Evolutionary conservation across 2,888 invertebrate species (phyloP).

Genomic region (Trissolcus japonicus): DNA sequence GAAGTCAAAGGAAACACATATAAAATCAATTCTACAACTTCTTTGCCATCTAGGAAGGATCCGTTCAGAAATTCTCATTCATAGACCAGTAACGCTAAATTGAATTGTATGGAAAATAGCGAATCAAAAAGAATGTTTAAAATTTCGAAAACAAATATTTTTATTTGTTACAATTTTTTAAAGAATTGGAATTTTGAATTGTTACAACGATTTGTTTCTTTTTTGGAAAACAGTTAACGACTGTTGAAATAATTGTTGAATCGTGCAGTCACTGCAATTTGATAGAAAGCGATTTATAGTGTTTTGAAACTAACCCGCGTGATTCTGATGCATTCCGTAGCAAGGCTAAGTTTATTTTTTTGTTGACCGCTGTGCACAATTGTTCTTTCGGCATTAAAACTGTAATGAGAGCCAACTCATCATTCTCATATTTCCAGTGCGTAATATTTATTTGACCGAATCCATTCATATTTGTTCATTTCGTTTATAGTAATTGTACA

Average conservation of each 20-base stretch:
- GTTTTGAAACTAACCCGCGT: constrained; percentile 24
- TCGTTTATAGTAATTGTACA: constrained; percentile 34
- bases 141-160: background rate
- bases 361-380: constrained; percentile 42
- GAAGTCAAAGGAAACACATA: constrained; percentile 78
- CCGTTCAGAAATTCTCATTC: constrained; percentile 71
- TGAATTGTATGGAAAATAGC: background rate
- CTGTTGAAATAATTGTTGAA: background rate
- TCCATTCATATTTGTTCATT: constrained; percentile 47
- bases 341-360: constrained; percentile 38
- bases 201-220: background rate
- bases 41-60: constrained; percentile 67
- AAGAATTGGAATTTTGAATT: no score
- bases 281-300: background rate
- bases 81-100: constrained; percentile 55
- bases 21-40: constrained; percentile 58
- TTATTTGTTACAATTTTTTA: background rate
- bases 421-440: constrained; percentile 43
- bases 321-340: constrained; percentile 51
- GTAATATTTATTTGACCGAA: constrained; percentile 55
- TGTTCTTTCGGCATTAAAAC: constrained; percentile 32
- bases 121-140: background rate
- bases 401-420: constrained; percentile 31
- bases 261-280: background rate
- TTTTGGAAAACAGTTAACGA: background rate